Percentiles rank a stretch among this genome's conserved stretches.
These are phyloP conservation scores for Maconellicoccus hirsutus DNA, from an alignment of 1,140 invertebrate species.

Conservation along the genomic window DNA sequence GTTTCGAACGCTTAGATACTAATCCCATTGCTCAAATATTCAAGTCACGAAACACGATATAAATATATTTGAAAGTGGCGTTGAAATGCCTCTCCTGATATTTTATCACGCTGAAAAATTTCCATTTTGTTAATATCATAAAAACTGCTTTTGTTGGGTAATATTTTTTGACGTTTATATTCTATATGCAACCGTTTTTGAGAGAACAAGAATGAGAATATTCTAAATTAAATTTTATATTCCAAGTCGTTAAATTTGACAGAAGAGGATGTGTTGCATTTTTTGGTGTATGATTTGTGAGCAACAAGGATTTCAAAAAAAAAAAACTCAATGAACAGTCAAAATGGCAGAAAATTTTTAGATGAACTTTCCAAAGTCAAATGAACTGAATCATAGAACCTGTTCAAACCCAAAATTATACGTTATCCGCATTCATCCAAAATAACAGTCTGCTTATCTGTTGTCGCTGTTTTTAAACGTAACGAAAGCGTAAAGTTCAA, in stretches of 20 bases:
- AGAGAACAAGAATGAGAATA: not conserved
- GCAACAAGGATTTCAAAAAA: too few relatives aligned
- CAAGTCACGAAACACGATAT: not conserved
- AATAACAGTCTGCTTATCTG: too few relatives aligned
- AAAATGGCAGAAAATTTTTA: too few relatives aligned
- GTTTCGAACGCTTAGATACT: not conserved
- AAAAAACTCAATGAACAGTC: not conserved
- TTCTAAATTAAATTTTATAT: conserved; percentile 10
- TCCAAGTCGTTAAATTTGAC: not conserved
- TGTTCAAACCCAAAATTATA: too few relatives aligned
- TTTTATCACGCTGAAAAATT: not conserved
- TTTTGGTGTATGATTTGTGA: not conserved
- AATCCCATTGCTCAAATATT: not conserved
- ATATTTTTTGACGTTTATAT: conserved; percentile 1
- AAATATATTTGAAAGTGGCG: conserved; percentile 5
- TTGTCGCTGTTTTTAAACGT: too few relatives aligned
- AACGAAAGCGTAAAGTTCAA: too few relatives aligned
- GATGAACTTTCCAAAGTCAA: too few relatives aligned
- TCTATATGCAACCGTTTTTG: not conserved
- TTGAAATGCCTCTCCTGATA: not conserved
- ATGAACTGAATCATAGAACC: too few relatives aligned
- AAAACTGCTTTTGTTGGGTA: conserved; percentile 4
- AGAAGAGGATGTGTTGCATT: not conserved
- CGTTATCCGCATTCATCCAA: too few relatives aligned
- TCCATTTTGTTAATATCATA: conserved; percentile 1